A percentile compares a stretch with the other conserved stretches of the same genome.
These are phyloP conservation scores for Dendroctonus ponderosae DNA, from an alignment of 1,140 invertebrate genomes.

Conservation along the genomic window DNA sequence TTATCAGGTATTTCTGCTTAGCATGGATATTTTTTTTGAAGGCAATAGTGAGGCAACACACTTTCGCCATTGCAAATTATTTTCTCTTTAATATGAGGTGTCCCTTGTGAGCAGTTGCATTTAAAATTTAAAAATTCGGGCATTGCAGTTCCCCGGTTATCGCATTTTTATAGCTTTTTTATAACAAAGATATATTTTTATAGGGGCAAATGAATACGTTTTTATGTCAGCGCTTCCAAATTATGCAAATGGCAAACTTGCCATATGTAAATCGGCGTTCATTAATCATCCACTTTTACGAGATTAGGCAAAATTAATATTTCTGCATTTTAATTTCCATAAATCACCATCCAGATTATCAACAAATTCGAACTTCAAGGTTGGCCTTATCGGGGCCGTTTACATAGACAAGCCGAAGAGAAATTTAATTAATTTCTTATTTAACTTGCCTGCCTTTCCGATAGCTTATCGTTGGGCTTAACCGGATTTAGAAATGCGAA, in stretches of 20 bases:
- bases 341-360: slow-evolving; percentile 11
- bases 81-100: no score
- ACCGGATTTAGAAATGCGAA: slow-evolving; percentile 4
- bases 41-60: no score
- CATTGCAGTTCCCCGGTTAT: no score
- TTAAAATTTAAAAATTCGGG: no score
- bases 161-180: no score
- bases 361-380: slow-evolving; percentile 21
- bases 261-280: slow-evolving; percentile 14
- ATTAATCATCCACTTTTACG: slow-evolving; percentile 15
- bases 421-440: slow-evolving; percentile 20
- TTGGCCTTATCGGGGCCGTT: slow-evolving; percentile 7
- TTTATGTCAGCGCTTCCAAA: no score
- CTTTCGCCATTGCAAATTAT: no score
- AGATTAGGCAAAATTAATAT: slow-evolving; percentile 19
- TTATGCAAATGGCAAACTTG: slow-evolving; percentile 1
- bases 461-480: slow-evolving; percentile 11
- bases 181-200: no score
- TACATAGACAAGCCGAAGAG: slow-evolving; percentile 11
- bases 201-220: no score
- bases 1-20: no score
- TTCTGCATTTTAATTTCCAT: slow-evolving; percentile 18
- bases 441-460: slow-evolving; percentile 13
- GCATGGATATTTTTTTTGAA: no score
- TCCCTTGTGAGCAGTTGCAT: no score